Evolutionary conservation across 2,888 invertebrate species (phyloP), one percentile per base, ranked within the genome.

Genomic region (Dioctria linearis): DNA sequence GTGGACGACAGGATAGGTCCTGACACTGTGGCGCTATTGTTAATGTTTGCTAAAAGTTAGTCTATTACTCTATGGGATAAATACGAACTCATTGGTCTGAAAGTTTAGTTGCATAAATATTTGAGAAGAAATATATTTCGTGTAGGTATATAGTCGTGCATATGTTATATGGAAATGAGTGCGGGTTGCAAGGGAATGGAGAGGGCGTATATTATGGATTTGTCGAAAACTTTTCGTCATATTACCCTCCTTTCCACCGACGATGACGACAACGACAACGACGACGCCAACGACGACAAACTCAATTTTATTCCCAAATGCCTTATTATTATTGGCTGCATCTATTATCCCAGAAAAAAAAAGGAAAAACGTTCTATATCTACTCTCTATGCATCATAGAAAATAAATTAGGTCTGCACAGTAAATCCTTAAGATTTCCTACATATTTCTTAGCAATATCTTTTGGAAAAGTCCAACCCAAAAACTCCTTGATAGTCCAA

Each of bases 11-110:
- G 65, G 9, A 13, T 5, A 42, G 42, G 9, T 25, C 37, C 25
- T 63, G 11, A 4, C 37, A 8, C 39, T 9, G 4, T n/a, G 39
- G 61, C 11, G 39, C 9, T 63, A 65, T 65, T 40, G 42, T 65
- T 40, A 42, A 65, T 65, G 65, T 65, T 65, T 65, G 40, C 65
- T 13, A 65, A 65, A 65, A 65, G 37, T 65, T 65, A 42, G 40
- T 42, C 65, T 65, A 9, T 42, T 65, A 11, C 40, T 4, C 42
- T 65, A 39, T 25, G 25, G 25, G 25, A 25, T 25, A 25, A 25
- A 25, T 25, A 25, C 25, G 25, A 25, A 25, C 25, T 25, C 25
- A 25, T 25, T 25, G 25, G 25, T 25, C 25, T 2, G 25, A 25
- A 25, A 25, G 25, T 25, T 25, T 25, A 25, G 25, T 25, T 25